Base-by-base conservation (phyloP, 2,113 vertebrate genomes). In the Oryzias javanicus region DNA sequence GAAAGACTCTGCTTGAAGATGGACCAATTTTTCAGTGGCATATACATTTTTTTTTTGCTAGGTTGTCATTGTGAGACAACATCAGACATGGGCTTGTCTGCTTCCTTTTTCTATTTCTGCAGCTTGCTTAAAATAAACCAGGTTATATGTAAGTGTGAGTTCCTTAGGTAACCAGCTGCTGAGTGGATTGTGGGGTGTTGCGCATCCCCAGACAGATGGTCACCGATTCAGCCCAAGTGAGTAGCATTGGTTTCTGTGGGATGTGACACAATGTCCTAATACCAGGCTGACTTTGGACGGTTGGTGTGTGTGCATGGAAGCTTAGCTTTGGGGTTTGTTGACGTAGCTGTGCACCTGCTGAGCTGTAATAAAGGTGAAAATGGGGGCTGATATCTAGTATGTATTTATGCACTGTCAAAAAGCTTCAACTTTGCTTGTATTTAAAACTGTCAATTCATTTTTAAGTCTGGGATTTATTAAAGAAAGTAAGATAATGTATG, bases 21-120 rank as follows among this genome's bases (percentile, higher is more conserved):
- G 67, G 79, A 76, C 65, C 78, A 75, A 44, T 76, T 82, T 73
- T 66, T 42, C 17, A 35, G 35, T 42, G 41, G 53, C 50, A 20
- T 65, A 70, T 35, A 35, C 35, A 35, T 22, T 22, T 22, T n/a
- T 8, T 35, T 35, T 60, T 79, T 72, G 45, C 10, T 55, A 59
- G 14, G 44, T 20, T 19, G 59, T 73, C 60, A 42, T 48, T 64
- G 52, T 50, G 59, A 59, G 6, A 35, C 29, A 24, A 20, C 44
- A 64, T 68, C 25, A 46, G 10, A 47, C 60, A 16, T 45, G 13
- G 22, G 25, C 44, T 24, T 29, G 45, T 20, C 54, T 59, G 52
- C 62, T 77, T 24, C 44, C 47, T 19, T 42, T 64, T 25, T 63
- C 22, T 56, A 49, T 35, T 35, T 67, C 62, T 17, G 67, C 71